Evolutionary conservation across 2,113 vertebrate species (phyloP), one percentile per base, ranked within the genome.

Genomic region (Butastur rufipennis): DNA sequence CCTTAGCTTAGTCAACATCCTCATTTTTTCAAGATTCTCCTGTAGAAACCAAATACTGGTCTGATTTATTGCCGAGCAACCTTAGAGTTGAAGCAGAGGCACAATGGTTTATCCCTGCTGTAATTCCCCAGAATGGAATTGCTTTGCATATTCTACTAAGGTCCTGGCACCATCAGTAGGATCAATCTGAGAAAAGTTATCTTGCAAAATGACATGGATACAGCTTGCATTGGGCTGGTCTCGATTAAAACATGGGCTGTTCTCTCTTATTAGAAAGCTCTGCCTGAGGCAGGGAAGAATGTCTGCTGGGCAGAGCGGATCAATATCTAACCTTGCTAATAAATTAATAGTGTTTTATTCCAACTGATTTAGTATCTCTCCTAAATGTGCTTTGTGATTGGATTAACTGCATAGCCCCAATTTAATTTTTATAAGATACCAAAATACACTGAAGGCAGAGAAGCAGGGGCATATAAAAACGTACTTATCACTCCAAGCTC

Each of bases 401-500:
- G 84, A 80, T 58, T 81, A 95, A 74, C 40, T 31, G 27, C 6
- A 56, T 20, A 36, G 50, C 43, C 23, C 21, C 22, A 9, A 72
- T 67, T 73, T 77, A 71, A 47, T 84, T 38, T 85, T 77, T 87
- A 67, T 88, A 88, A 86, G 18, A 86, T 62, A 50, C 4, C 10
- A 84, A 78, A 92, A 61, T 34, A n/a, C 8, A 45, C 19, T 27
- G 38, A 82, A 71, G 53, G 79, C 52, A 81, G 45, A 80, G 68
- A 96, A 56, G 40, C 16, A 68, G n/a, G 23, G 38, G 27, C 65
- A 43, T 75, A n/a, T n/a, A 71, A 93, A 79, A 79, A 95, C 97
- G 74, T 98, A 99, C 99, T 97, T 94, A 85, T 99, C 99, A 74
- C 99, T 99, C 99, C 99, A 99, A 65, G 99, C 96, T 90, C 99